Conservation (phyloP, 2,888 invertebrate species). For the Plagodis dolabraria region DNA sequence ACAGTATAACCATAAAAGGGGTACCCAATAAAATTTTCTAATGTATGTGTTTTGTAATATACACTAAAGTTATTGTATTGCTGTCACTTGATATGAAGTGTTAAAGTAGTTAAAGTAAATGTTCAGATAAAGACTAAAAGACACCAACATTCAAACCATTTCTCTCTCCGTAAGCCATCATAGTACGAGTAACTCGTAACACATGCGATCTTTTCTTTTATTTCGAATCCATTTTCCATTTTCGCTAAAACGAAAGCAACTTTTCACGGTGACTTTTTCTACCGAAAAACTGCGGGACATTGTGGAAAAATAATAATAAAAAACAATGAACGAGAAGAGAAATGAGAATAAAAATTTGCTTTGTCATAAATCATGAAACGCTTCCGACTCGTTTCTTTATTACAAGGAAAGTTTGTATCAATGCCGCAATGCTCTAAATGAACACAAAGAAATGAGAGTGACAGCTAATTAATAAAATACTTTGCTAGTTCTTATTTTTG, state of each 20-base stretch:
- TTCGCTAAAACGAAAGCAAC: slow-evolving; percentile 78
- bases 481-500: slow-evolving; percentile 31
- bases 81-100: too few relatives aligned
- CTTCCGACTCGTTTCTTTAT: slow-evolving; percentile 76
- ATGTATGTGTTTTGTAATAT: too few relatives aligned
- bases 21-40: too few relatives aligned
- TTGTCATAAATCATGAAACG: slow-evolving; percentile 82
- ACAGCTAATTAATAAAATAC: slow-evolving; percentile 46
- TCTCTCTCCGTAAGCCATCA: slow-evolving; percentile 39
- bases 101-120: too few relatives aligned
- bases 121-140: too few relatives aligned
- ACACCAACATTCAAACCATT: slow-evolving; percentile 48
- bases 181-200: slow-evolving; percentile 45
- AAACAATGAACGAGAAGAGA: slow-evolving; percentile 74
- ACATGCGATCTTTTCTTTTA: slow-evolving; percentile 75
- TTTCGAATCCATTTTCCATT: slow-evolving; percentile 77
- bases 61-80: too few relatives aligned
- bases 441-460: slow-evolving; percentile 54
- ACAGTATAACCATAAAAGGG: too few relatives aligned
- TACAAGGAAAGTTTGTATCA: slow-evolving; percentile 79
- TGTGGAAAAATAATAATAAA: slow-evolving; percentile 71
- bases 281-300: slow-evolving; percentile 74
- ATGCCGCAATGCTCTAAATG: slow-evolving; percentile 63
- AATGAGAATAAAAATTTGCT: slow-evolving; percentile 82
- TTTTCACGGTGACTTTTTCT: slow-evolving; percentile 74